Evolutionary conservation across 2,888 invertebrate genomes (phyloP).

Genomic region (Eueremaeus valkanovi): DNA sequence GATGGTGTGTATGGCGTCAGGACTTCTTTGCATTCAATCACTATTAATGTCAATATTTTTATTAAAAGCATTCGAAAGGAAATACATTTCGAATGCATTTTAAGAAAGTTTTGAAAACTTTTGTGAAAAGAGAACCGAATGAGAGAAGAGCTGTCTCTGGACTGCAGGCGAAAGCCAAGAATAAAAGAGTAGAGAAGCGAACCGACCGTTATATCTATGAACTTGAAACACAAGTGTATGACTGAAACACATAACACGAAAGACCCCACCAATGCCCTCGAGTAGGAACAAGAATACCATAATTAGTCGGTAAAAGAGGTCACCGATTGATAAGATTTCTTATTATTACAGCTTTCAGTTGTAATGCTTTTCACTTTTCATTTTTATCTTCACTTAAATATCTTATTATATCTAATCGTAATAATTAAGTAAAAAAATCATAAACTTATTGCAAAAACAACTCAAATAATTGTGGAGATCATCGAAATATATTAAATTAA

Average conservation of each 20-base stretch:
- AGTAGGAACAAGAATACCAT: background rate
- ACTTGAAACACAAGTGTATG: constrained; percentile 15
- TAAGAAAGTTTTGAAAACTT: background rate
- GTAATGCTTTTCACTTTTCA: constrained; percentile 22
- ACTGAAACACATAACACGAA: background rate
- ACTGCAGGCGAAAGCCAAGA: background rate
- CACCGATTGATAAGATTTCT: background rate
- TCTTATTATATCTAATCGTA: background rate
- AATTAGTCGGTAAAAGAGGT: constrained; percentile 10
- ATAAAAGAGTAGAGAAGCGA: background rate
- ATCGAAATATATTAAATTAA: background rate
- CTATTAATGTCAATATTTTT: background rate
- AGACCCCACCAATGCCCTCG: constrained; percentile 13
- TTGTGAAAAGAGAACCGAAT: background rate
- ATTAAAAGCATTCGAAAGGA: background rate
- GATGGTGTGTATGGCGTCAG: background rate
- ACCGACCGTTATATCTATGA: constrained; percentile 13
- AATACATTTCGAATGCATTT: constrained; percentile 2
- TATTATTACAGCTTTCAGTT: background rate
- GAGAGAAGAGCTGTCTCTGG: background rate
- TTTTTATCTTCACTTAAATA: background rate
- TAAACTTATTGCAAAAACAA: background rate
- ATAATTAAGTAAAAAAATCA: background rate
- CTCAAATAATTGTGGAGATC: background rate
- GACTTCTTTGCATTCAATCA: background rate